These are phyloP conservation scores for Ectropis grisescens DNA, from an alignment of 1,140 invertebrate species.

Conservation along the genomic window DNA sequence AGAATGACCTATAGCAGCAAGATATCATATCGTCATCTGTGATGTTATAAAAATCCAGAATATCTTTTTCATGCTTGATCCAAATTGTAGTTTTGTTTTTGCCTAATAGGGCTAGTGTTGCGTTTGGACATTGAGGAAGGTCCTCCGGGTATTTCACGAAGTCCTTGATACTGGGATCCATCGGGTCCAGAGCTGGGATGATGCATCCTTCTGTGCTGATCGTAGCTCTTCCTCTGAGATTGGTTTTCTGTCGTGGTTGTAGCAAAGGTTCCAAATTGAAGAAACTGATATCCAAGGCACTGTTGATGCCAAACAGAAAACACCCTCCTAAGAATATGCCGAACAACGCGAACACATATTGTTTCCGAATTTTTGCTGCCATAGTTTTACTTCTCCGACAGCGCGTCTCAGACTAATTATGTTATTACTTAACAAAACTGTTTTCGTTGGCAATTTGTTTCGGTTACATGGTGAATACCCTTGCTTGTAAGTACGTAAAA, in stretches of 20 bases:
- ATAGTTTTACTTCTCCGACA: too few species aligned
- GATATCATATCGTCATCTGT: too few species aligned
- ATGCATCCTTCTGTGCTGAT: constrained; percentile 82
- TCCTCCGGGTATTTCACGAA: constrained; percentile 50
- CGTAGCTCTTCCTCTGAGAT: constrained; percentile 39
- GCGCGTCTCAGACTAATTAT: too few species aligned
- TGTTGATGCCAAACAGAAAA: too few species aligned
- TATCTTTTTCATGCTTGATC: constrained; percentile 46
- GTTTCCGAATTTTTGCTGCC: not conserved
- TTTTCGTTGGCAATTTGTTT: too few species aligned
- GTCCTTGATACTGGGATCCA: constrained; percentile 70
- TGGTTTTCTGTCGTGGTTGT: too few species aligned
- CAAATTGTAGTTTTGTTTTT: constrained; percentile 76
- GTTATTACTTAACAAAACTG: too few species aligned
- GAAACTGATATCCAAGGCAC: too few species aligned
- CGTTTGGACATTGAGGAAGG: constrained; percentile 37
- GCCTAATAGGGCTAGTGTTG: constrained; percentile 69
- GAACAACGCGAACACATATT: not conserved
- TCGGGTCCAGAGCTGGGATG: constrained; percentile 82
- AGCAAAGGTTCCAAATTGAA: too few species aligned
- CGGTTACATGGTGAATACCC: too few species aligned
- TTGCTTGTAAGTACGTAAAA: too few species aligned
- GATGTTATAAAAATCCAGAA: constrained; percentile 8
- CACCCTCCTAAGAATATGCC: not conserved
- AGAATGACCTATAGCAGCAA: constrained; percentile 14